These are phyloP conservation scores for Geococcyx californianus DNA, from an alignment of 2,113 vertebrate species.

Conservation along the genomic window DNA sequence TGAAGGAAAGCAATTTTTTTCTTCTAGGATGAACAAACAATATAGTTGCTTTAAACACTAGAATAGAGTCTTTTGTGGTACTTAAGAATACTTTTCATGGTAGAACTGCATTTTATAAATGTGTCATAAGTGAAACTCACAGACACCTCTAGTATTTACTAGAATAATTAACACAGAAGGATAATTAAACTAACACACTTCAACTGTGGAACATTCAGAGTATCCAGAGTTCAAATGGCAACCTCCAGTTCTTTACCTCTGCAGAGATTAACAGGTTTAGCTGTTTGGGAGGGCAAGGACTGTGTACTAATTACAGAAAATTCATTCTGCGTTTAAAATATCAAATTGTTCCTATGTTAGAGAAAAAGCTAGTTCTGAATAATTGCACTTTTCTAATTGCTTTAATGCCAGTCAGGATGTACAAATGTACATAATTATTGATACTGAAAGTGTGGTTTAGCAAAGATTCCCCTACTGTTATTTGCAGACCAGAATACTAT, in stretches of 20 bases:
- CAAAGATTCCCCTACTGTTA: not conserved
- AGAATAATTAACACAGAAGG: not conserved
- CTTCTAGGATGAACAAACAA: not conserved
- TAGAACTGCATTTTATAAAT: not conserved
- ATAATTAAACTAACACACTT: not conserved
- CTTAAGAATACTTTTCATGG: not conserved
- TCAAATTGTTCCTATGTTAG: not conserved
- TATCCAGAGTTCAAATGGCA: not conserved
- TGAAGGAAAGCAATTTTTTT: rapidly evolving
- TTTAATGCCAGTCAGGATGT: not conserved
- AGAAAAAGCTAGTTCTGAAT: not conserved
- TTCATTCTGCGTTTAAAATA: not conserved
- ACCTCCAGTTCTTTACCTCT: not conserved
- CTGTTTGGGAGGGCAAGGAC: not conserved
- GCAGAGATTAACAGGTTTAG: not conserved
- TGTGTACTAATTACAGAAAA: not conserved
- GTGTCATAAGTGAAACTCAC: not conserved
- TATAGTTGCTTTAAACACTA: not conserved
- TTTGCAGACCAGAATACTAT: not conserved
- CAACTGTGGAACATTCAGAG: rapidly evolving
- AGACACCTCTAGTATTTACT: not conserved
- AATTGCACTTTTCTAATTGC: not conserved
- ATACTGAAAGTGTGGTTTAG: not conserved
- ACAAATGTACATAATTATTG: not conserved
- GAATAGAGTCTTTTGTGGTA: not conserved